Percentiles rank a stretch among this genome's conserved stretches.
These are phyloP conservation scores for Drosophila ustulata DNA, from an alignment of 2,888 invertebrate species.

Conservation along the genomic window DNA sequence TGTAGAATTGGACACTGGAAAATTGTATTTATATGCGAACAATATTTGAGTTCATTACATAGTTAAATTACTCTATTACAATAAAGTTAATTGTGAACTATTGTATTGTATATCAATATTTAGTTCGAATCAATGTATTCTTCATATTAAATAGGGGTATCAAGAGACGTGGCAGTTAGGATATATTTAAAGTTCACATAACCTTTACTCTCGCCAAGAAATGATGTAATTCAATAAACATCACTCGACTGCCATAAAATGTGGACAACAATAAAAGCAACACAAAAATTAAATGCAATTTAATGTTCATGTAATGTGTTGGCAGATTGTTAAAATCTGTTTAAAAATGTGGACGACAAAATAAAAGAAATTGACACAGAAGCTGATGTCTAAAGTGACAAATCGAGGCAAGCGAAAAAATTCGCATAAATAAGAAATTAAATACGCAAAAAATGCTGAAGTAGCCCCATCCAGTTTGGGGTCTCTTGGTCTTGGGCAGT, in stretches of 20 bases:
- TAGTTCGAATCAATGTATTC: background rate
- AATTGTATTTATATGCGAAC: too few relatives aligned
- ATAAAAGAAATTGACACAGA: constrained; percentile 29
- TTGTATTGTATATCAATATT: background rate
- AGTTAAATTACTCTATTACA: too few relatives aligned
- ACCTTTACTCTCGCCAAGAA: constrained; percentile 17
- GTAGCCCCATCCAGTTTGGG: background rate
- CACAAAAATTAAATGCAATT: constrained; percentile 11
- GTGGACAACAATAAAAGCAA: constrained; percentile 15
- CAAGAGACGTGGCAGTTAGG: background rate
- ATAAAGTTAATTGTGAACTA: background rate
- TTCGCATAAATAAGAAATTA: constrained; percentile 49
- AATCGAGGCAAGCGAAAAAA: constrained; percentile 37
- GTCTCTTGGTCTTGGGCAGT: constrained; percentile 1
- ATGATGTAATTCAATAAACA: constrained; percentile 26
- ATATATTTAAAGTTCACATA: background rate
- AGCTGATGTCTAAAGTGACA: constrained; percentile 24
- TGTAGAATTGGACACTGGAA: too few relatives aligned
- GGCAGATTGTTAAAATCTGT: constrained; percentile 16
- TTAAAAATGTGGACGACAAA: constrained; percentile 11
- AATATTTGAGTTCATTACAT: too few relatives aligned
- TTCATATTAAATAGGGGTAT: background rate
- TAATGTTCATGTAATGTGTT: constrained; percentile 31
- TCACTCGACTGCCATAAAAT: constrained; percentile 14
- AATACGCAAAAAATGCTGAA: constrained; percentile 29